Evolutionary conservation across 2,888 invertebrate genomes (phyloP), one percentile per base, ranked within the genome.

Genomic region (Caenorhabditis sp.): DNA sequence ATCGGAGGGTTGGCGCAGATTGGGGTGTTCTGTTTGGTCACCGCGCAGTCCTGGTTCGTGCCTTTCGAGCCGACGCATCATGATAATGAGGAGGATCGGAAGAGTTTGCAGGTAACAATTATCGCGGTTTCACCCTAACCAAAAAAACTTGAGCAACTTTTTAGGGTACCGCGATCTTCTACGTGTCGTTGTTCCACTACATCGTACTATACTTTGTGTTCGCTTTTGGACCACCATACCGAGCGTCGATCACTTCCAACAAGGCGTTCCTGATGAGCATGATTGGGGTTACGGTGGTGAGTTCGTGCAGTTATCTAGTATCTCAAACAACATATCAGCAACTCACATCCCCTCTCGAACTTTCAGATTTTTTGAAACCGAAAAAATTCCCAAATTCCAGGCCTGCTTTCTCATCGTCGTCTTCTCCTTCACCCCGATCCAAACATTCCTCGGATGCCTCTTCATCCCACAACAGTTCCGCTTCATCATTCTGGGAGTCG

Each of bases 171-270:
- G 95, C 95, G 1, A 94, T 96, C 58, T 96, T 96, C 93, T 94
- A 94, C 69, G 93, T 95, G 31, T 95, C 95, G 41, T 81, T 86
- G 38, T 91, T 90, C 94, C 96, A 96, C 93, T 96, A 96, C 92
- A 94, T 96, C 68, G 94, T 95, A 80, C 93, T 96, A 91, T 95
- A 95, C 8, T 93, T 95, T 84, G 95, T 95, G 4, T 96, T 95
- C 92, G 95, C 95, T 16, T 96, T 95, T 92, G 84, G 84, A 66
- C 80, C 80, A 19, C 85, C 84, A 14, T 85, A 83, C 47, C 51
- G 84, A 63, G 73, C 75, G 51, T 80, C 84, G n/a, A 94, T 96
- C 90, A 95, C 95, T 90, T 93, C 94, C 54, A 94, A 94, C 77
- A 76, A 84, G 51, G 88, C 80, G 0, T 84, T 80, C 38, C 51